A percentile compares a stretch with the other conserved stretches of the same genome.
phyloP scores from a whole-genome alignment of 2,888 invertebrate genomes.

The Rosalia funebris region DNA sequence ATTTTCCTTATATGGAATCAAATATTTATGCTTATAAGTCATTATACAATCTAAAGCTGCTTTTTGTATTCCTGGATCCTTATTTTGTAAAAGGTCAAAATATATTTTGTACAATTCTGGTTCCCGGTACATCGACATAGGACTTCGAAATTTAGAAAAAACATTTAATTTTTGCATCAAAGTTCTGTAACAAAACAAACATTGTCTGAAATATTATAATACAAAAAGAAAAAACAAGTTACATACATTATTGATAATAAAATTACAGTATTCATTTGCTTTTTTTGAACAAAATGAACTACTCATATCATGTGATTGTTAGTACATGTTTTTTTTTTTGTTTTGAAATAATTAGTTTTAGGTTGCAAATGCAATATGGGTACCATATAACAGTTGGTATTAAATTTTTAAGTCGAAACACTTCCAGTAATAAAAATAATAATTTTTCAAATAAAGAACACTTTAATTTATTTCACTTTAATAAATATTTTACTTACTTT shows the following conservation, averaged over 20 bases:
- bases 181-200: conserved; percentile 60
- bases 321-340: no score
- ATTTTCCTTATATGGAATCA: conserved; percentile 83
- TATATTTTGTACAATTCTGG: conserved; percentile 79
- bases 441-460: background rate
- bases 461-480: conserved; percentile 28
- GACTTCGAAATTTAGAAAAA: conserved; percentile 83
- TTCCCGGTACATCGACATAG: conserved; percentile 81
- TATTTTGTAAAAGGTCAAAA: conserved; percentile 82
- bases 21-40: conserved; percentile 83
- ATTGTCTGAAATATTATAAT: no score
- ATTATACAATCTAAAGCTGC: conserved; percentile 86
- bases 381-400: no score
- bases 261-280: background rate
- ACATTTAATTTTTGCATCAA: conserved; percentile 77
- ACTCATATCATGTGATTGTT: background rate
- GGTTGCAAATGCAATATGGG: no score
- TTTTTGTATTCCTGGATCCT: conserved; percentile 83
- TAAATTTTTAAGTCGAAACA: no score
- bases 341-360: no score
- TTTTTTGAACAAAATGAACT: background rate
- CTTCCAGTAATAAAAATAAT: background rate
- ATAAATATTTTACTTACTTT: conserved; percentile 23
- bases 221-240: background rate
- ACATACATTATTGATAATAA: background rate